phyloP scores from a whole-genome alignment of 2,888 invertebrate species.

The Imbricaverruca yamaguchii region DNA sequence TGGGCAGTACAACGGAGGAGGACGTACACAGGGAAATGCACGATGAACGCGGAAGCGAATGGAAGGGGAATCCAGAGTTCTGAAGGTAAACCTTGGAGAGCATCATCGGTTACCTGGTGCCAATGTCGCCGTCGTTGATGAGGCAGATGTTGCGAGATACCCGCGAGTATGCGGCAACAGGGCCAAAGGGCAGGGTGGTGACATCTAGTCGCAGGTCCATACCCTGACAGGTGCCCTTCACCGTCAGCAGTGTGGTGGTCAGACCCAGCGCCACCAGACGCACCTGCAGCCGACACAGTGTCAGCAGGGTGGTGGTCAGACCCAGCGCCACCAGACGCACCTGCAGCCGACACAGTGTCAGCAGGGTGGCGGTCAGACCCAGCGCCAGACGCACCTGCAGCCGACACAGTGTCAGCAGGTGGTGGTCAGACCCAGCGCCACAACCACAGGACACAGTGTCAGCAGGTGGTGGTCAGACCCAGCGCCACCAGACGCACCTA shows the following conservation, averaged over 20 bases:
- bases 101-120: slow-evolving; percentile 43
- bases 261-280: slow-evolving; percentile 47
- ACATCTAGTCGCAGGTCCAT: slow-evolving; percentile 48
- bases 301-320: not conserved
- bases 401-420: not conserved
- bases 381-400: slow-evolving; percentile 46
- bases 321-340: slow-evolving; percentile 47
- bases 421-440: too few relatives aligned
- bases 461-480: slow-evolving; percentile 48
- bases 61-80: too few relatives aligned
- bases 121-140: slow-evolving; percentile 51
- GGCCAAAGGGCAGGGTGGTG: slow-evolving; percentile 48
- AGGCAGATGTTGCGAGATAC: slow-evolving; percentile 45
- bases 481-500: slow-evolving; percentile 48
- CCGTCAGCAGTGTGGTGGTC: slow-evolving; percentile 47
- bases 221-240: slow-evolving; percentile 49
- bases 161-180: slow-evolving; percentile 46
- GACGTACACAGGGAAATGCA: too few relatives aligned
- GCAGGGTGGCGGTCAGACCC: slow-evolving; percentile 47
- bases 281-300: slow-evolving; percentile 39
- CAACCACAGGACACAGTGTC: too few relatives aligned
- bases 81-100: too few relatives aligned
- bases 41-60: too few relatives aligned
- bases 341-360: slow-evolving; percentile 39
- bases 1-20: too few relatives aligned